Evolutionary conservation across 2,888 invertebrate genomes (phyloP).

Genomic region (Dyspetes luteomarginatus): DNA sequence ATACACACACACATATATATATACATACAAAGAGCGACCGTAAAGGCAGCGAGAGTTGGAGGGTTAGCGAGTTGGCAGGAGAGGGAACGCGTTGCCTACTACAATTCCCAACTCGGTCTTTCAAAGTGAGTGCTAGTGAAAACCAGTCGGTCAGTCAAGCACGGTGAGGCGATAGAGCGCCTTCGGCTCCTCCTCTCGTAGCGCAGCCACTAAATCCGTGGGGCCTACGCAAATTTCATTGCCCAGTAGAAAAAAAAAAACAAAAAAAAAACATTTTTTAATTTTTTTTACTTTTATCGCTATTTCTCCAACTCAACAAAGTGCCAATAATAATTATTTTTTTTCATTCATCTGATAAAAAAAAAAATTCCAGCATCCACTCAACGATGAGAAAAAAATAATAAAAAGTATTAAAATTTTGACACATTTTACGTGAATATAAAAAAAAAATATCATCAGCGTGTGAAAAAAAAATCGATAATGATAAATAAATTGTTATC

Average conservation of each 20-base stretch:
- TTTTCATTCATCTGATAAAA: too few relatives aligned
- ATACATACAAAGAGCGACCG: constrained; percentile 37
- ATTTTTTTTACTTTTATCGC: not conserved
- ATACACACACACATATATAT: too few relatives aligned
- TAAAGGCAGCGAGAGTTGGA: constrained; percentile 58
- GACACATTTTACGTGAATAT: not conserved
- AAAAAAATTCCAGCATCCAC: too few relatives aligned
- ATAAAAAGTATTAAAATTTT: not conserved
- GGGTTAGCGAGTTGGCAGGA: constrained; percentile 54
- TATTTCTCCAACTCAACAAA: not conserved
- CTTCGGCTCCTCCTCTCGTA: constrained; percentile 61
- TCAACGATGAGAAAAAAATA: too few relatives aligned
- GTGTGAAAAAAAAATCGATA: not conserved
- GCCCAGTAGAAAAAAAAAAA: too few relatives aligned
- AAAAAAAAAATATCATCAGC: not conserved
- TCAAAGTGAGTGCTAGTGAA: constrained; percentile 77
- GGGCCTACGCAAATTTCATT: constrained; percentile 42
- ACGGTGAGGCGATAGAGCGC: constrained; percentile 72
- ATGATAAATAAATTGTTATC: not conserved
- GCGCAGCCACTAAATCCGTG: constrained; percentile 53
- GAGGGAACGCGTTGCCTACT: constrained; percentile 66
- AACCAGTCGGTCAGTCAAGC: constrained; percentile 79
- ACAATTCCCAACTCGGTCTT: constrained; percentile 74
- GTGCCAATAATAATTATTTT: too few relatives aligned
- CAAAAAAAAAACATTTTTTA: not conserved